These are phyloP conservation scores for Copidosoma floridanum DNA, from an alignment of 1,140 invertebrate species.

Conservation along the genomic window DNA sequence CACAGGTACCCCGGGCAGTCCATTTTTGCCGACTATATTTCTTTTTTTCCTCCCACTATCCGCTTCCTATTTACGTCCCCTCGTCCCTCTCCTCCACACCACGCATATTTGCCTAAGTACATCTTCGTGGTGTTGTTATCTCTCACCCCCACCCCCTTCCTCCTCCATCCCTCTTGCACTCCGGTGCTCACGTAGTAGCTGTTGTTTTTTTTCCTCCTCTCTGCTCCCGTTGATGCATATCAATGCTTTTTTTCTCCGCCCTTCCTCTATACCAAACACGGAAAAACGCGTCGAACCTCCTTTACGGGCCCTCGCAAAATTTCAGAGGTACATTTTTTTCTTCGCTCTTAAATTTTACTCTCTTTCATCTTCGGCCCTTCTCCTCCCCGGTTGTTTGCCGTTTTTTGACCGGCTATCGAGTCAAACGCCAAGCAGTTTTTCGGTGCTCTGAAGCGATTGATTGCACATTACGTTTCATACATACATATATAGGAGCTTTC, in stretches of 20 bases:
- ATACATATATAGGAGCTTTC: too few relatives aligned
- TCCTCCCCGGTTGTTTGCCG: constrained; percentile 2
- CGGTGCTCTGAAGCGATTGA: constrained; percentile 1
- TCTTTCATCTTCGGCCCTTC: neutral
- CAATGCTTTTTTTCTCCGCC: neutral
- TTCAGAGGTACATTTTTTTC: neutral
- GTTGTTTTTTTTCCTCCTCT: neutral
- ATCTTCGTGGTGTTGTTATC: constrained; percentile 4
- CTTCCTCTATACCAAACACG: too few relatives aligned
- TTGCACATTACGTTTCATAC: too few relatives aligned
- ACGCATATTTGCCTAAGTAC: constrained; percentile 19
- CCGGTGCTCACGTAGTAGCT: neutral
- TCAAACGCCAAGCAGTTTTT: neutral
- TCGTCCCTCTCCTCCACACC: neutral
- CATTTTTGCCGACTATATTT: neutral
- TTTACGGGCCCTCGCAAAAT: too few relatives aligned
- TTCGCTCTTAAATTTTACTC: neutral
- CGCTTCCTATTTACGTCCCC: constrained; percentile 1
- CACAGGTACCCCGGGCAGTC: neutral
- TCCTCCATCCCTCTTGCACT: too few relatives aligned
- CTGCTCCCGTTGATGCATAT: constrained; percentile 16
- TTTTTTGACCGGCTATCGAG: neutral
- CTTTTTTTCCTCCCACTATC: neutral
- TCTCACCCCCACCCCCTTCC: too few relatives aligned
- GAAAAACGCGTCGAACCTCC: too few relatives aligned